phyloP scores from a whole-genome alignment of 1,140 invertebrate genomes.

The Diachasmimorpha longicaudata region DNA sequence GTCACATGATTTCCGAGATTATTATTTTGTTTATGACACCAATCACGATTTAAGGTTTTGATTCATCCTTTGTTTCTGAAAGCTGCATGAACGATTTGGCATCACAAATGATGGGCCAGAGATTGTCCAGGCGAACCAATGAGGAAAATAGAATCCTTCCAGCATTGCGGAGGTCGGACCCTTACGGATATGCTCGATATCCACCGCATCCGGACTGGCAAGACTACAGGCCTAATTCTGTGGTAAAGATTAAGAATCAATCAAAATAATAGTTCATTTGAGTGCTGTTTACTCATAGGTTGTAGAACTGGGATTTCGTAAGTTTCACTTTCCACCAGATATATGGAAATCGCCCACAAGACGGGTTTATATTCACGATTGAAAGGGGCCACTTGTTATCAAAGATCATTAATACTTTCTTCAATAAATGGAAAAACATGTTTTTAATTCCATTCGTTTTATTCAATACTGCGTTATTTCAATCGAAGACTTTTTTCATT shows the following conservation, averaged over 20 bases:
- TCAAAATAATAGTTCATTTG: no score
- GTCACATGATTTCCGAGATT: no score
- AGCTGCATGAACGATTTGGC: constrained; percentile 44
- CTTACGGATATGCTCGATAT: constrained; percentile 6
- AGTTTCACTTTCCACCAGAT: neutral
- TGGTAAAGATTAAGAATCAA: neutral
- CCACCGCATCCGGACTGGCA: neutral
- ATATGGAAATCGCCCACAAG: neutral
- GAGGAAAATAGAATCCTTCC: neutral
- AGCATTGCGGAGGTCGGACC: neutral
- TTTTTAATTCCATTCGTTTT: no score
- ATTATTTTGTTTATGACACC: no score
- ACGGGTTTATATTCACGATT: neutral
- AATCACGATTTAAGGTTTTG: no score
- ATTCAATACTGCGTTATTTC: no score
- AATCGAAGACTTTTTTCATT: no score
- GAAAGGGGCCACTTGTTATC: neutral
- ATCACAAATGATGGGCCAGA: constrained; percentile 9
- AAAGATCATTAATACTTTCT: neutral
- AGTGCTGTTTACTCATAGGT: no score
- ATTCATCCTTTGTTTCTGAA: neutral
- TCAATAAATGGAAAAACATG: neutral
- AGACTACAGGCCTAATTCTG: constrained; percentile 4
- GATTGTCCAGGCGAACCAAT: constrained; percentile 11
- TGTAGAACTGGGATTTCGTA: neutral